A percentile compares a stretch with the other conserved stretches of the same genome.
phyloP scores from a whole-genome alignment of 30 jellyfish, hydroid and myxozoan species.

The Aurelia sp. region DNA sequence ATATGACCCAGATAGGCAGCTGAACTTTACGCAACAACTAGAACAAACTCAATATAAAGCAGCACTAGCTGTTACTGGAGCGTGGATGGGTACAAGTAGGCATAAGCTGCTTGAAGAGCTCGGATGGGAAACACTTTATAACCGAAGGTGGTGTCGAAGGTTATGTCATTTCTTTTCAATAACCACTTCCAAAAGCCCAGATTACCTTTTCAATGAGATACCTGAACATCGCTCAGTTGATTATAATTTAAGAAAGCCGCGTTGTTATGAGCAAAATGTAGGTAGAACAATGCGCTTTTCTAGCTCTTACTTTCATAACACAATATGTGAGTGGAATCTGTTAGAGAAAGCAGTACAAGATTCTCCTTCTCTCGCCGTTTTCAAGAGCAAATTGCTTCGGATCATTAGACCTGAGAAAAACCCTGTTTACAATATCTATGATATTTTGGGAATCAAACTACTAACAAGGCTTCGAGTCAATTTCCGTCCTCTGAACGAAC shows the following conservation, averaged over 20 bases:
- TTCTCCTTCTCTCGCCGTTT: slow-evolving; percentile 37
- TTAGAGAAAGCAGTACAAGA: slow-evolving; percentile 21
- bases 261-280: slow-evolving; percentile 29
- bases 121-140: too few species aligned
- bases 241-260: slow-evolving; percentile 40
- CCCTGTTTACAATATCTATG: slow-evolving; percentile 23
- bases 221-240: slow-evolving; percentile 21
- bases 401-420: slow-evolving; percentile 44
- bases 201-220: neutral
- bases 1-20: too few species aligned
- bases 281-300: slow-evolving; percentile 31
- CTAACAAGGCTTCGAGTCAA: neutral
- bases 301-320: slow-evolving; percentile 45
- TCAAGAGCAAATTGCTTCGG: slow-evolving; percentile 1
- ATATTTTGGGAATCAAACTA: slow-evolving; percentile 12
- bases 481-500: too few species aligned
- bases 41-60: too few species aligned
- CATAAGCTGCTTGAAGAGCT: too few species aligned
- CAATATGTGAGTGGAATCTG: slow-evolving; percentile 42
- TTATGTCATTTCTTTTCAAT: slow-evolving; percentile 39
- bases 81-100: too few species aligned
- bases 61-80: too few species aligned
- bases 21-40: too few species aligned
- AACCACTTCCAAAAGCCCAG: slow-evolving; percentile 30
- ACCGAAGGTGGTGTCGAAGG: too few species aligned